Percentiles rank a stretch among this genome's conserved stretches.
phyloP scores from a whole-genome alignment of 2,113 vertebrate genomes.

The Misgurnus anguillicaudatus region DNA sequence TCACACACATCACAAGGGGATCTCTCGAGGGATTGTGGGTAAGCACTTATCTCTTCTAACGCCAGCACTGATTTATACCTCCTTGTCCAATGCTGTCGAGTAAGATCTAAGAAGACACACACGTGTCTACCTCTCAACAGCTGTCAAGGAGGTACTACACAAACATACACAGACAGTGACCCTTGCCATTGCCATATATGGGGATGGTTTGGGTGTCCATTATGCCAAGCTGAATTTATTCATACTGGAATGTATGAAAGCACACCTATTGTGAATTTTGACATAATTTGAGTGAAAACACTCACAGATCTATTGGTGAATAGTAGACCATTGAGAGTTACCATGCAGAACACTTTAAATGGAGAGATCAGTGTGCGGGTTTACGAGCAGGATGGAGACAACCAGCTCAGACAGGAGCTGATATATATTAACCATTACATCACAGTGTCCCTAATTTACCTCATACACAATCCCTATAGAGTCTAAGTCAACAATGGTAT shows the following conservation, averaged over 20 bases:
- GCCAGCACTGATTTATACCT: slow-evolving; percentile 35
- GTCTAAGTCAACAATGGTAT: slow-evolving; percentile 22
- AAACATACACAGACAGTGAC: background rate
- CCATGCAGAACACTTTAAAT: background rate
- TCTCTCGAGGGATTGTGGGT: slow-evolving; percentile 14
- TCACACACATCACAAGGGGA: slow-evolving; percentile 1
- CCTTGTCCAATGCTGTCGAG: slow-evolving; percentile 18
- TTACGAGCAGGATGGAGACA: background rate
- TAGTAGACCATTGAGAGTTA: too few relatives aligned
- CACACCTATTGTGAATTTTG: too few relatives aligned
- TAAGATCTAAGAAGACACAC: background rate
- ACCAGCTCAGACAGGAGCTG: background rate
- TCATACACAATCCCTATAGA: slow-evolving; percentile 18
- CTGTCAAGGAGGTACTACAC: background rate
- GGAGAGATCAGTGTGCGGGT: background rate
- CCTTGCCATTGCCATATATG: background rate
- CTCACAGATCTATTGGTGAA: too few relatives aligned
- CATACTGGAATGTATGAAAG: too few relatives aligned
- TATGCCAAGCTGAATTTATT: too few relatives aligned
- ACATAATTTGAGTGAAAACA: too few relatives aligned
- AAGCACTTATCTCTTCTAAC: slow-evolving; percentile 26
- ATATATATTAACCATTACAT: slow-evolving; percentile 7
- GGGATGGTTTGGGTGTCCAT: too few relatives aligned
- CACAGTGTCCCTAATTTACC: background rate
- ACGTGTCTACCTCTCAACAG: background rate